Base-by-base conservation (phyloP, 2,888 invertebrate genomes). In the Drosophila borealis region DNA sequence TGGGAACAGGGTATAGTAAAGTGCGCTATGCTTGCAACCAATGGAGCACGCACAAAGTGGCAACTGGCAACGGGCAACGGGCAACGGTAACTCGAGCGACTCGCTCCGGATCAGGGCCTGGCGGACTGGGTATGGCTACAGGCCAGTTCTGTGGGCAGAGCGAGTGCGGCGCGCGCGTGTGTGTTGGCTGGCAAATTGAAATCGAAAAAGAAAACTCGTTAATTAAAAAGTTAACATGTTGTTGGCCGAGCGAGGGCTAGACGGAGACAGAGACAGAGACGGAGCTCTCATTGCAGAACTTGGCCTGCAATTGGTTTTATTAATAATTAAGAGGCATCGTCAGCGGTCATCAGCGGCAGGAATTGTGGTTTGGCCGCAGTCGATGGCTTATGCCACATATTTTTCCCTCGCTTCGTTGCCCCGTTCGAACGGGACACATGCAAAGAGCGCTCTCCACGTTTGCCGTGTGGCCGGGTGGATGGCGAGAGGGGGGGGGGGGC, bases 141-240 rank as follows among this genome's bases (percentile, higher is more conserved):
- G 81, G 86, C 82, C 87, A 69, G 84, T 69, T 84, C 74, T 79
- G 81, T 86, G 80, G 86, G 82, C 81, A 77, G 79, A 59, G 49
- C 25, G 57, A n/a, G 46, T 46, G 34, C 41, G 19, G 50, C 36
- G 60, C 46, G 41, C 44, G 74, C 34, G 53, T 50, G 56, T 66
- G 68, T 67, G 71, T 73, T 57, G 64, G 64, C 74, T 78, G 85
- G 89, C 90, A 90, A 90, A 89, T 90, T 89, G 90, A 90, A 90
- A 89, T 89, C 89, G 89, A 89, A 89, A 84, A 89, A 87, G 88
- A 89, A 89, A 90, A 89, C 90, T 90, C 89, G 89, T 89, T 89
- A 89, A 89, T 89, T 89, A 89, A 89, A 89, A 90, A 89, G 90
- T 89, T 89, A 90, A 89, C 89, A 85, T 86, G 81, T 78, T 74